These are phyloP conservation scores for Micoletzkya japonica DNA, from an alignment of 2,888 invertebrate species.

Conservation along the genomic window DNA sequence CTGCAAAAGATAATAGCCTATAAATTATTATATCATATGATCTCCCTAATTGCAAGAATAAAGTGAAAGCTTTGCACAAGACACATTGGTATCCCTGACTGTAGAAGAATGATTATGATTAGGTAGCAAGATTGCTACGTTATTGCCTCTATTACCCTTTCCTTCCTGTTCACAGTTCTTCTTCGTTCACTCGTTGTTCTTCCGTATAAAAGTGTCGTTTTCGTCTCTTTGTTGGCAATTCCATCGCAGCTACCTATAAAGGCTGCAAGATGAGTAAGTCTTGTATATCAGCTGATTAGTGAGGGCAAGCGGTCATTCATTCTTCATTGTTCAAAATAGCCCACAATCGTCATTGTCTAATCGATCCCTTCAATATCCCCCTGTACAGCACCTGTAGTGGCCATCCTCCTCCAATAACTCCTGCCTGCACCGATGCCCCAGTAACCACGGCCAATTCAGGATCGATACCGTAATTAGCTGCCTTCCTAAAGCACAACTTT, in stretches of 20 bases:
- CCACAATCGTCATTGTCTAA: not conserved
- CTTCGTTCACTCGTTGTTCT: slow-evolving; percentile 40
- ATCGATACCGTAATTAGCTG: slow-evolving; percentile 65
- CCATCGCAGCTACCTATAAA: slow-evolving; percentile 65
- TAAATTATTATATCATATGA: too few relatives aligned
- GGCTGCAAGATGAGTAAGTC: too few relatives aligned
- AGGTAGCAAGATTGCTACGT: too few relatives aligned
- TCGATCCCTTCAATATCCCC: not conserved
- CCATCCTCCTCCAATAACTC: slow-evolving; percentile 69
- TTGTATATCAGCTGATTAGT: too few relatives aligned
- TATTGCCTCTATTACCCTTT: too few relatives aligned
- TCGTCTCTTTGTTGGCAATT: slow-evolving; percentile 50
- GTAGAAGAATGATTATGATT: too few relatives aligned
- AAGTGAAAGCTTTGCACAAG: too few relatives aligned
- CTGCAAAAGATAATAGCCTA: too few relatives aligned
- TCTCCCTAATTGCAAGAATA: too few relatives aligned
- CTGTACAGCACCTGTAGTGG: slow-evolving; percentile 65
- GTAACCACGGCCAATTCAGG: slow-evolving; percentile 69
- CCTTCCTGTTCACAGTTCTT: slow-evolving; percentile 24
- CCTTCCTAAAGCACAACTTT: slow-evolving; percentile 45
- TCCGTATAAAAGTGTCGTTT: slow-evolving; percentile 60
- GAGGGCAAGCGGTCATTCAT: too few relatives aligned
- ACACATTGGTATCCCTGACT: too few relatives aligned
- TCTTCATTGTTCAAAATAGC: not conserved
- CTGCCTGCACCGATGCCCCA: slow-evolving; percentile 69